Base-by-base conservation (phyloP, 2,888 invertebrate genomes). In the Gandaritis pyraliata region DNA sequence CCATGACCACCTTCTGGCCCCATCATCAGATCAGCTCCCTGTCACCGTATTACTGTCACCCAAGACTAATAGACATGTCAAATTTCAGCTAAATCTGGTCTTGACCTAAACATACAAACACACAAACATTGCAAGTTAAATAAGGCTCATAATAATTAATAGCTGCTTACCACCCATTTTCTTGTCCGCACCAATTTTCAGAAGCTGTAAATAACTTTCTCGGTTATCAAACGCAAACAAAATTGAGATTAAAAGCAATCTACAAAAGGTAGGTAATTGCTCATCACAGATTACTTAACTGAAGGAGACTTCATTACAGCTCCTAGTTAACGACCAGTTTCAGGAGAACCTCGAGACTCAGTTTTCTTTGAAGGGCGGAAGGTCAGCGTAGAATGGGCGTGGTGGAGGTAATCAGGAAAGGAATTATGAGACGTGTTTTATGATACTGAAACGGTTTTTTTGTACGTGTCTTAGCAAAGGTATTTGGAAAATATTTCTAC, bases 291-390 rank as follows among this genome's bases (percentile, higher is more conserved):
- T 69, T 65, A 66, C 60, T 65, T 70, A 66, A 72, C 67, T 68
- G 36, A 64, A 68, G 66, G 72, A 72, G 73, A 76, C 76, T 79
- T 80, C 71, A 78, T 76, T 78, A 80, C 73, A 64, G 62, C 65
- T 70, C 58, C 66, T 67, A 67, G 64, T 69, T 69, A 66, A 70
- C 65, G 50, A 65, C 72, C 65, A 71, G 64, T 71, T 70, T 72
- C 50, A 67, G 30, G 58, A 65, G 71, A 72, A 46, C 68, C 60
- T 52, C 65, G 63, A 55, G 29, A 47, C 53, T 45, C 41, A 15
- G 18, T n/a, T 15, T 48, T 49, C 43, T 41, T 53, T 66, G 58
- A 49, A 50, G 55, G 41, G 46, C 43, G 52, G 61, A 29, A 65
- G 72, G 64, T 72, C 70, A 58, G 16, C 38, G 46, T 67, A 58